These are phyloP conservation scores for Lymantria monacha DNA, from an alignment of 2,888 invertebrate genomes.

Conservation along the genomic window DNA sequence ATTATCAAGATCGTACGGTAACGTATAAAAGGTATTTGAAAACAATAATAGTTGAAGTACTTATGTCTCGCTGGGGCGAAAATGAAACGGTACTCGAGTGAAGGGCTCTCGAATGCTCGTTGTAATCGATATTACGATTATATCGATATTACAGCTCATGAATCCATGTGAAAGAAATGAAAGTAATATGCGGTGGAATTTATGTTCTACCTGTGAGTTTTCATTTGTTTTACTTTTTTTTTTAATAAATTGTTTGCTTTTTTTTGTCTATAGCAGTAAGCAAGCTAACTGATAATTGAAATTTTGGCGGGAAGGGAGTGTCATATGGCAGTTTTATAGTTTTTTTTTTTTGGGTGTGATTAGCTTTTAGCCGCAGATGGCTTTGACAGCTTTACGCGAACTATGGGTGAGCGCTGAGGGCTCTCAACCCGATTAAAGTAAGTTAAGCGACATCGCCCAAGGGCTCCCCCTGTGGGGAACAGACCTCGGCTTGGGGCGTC, in stretches of 20 bases:
- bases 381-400: no score
- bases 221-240: not conserved
- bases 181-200: constrained; percentile 12
- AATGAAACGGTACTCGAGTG: constrained; percentile 38
- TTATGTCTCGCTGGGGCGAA: constrained; percentile 16
- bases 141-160: constrained; percentile 16
- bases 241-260: not conserved
- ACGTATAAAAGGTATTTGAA: constrained; percentile 22
- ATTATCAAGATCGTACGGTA: constrained; percentile 20
- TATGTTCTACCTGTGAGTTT: constrained; percentile 21
- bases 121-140: constrained; percentile 68
- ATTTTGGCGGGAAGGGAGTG: no score
- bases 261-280: no score
- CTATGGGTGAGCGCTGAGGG: no score
- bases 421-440: no score
- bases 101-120: constrained; percentile 38
- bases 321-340: no score
- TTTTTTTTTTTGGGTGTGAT: no score
- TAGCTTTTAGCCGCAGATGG: no score
- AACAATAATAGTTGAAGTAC: constrained; percentile 20
- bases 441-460: no score
- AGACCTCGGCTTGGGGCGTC: no score
- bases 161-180: constrained; percentile 23
- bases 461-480: no score
- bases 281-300: no score